Percentiles rank a stretch among this genome's conserved stretches.
phyloP scores from a whole-genome alignment of 2,113 vertebrate genomes.

The Periophthalmodon schlosseri region DNA sequence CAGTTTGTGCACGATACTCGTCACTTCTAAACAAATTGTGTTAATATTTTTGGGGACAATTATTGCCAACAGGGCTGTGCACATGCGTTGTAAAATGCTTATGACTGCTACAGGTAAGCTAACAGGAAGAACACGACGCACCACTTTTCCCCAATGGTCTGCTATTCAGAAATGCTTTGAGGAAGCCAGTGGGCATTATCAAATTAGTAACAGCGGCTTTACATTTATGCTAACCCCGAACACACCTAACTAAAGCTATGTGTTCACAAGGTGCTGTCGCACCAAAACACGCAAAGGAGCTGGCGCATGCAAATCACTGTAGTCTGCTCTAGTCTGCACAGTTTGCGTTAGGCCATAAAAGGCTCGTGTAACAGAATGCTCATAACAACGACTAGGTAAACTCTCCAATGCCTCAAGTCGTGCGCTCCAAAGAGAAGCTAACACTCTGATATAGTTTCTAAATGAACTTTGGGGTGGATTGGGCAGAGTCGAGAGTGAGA shows the following conservation, averaged over 20 bases:
- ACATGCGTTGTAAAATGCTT: constrained; percentile 4
- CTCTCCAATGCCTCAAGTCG: constrained; percentile 46
- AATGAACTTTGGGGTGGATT: constrained; percentile 16
- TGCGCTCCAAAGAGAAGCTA: constrained; percentile 11
- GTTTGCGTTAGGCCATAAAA: constrained; percentile 7
- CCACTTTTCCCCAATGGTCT: constrained; percentile 5
- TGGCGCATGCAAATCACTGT: not conserved
- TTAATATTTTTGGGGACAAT: not conserved
- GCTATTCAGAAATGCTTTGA: not conserved
- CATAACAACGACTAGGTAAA: not conserved
- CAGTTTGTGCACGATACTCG: not conserved
- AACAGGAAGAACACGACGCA: not conserved
- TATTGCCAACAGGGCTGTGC: not conserved
- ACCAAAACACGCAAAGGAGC: constrained; percentile 19
- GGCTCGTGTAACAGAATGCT: not conserved
- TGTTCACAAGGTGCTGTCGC: not conserved
- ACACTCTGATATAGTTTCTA: not conserved
- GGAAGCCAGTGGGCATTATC: not conserved
- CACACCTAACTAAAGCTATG: not conserved
- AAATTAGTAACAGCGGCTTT: not conserved
- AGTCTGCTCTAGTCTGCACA: not conserved
- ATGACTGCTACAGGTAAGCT: constrained; percentile 4
- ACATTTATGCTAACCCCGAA: constrained; percentile 4
- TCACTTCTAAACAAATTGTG: not conserved
- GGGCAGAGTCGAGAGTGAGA: not conserved